phyloP scores from a whole-genome alignment of 2,888 invertebrate species.

The Acleris emargana region DNA sequence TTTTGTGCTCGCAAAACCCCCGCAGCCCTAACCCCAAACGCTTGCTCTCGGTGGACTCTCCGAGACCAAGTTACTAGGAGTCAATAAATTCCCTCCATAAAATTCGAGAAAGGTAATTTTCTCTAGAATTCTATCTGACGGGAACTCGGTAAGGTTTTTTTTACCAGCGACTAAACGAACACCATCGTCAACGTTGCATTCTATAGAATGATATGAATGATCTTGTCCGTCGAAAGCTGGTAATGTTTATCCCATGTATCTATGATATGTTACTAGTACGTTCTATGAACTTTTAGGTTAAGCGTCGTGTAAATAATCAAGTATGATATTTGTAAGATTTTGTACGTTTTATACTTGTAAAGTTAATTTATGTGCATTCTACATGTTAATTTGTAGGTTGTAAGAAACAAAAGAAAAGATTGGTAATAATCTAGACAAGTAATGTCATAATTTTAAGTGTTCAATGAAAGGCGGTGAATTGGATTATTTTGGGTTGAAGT shows the following conservation, averaged over 20 bases:
- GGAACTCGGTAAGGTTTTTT: constrained; percentile 68
- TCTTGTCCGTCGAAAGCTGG: constrained; percentile 78
- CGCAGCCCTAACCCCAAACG: constrained; percentile 58
- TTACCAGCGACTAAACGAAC: constrained; percentile 72
- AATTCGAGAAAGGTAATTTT: constrained; percentile 84
- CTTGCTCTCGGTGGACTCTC: constrained; percentile 49
- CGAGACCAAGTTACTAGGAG: constrained; percentile 57
- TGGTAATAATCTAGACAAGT: constrained; percentile 25
- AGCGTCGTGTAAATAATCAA: constrained; percentile 68
- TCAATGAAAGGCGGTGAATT: constrained; percentile 41
- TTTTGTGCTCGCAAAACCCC: constrained; percentile 69
- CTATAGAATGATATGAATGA: constrained; percentile 41
- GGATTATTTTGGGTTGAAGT: constrained; percentile 39
- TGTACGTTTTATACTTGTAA: constrained; percentile 26
- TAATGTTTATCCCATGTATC: constrained; percentile 98
- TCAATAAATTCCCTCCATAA: constrained; percentile 70
- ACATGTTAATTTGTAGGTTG: constrained; percentile 17
- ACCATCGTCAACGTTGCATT: constrained; percentile 46
- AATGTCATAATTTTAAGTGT: constrained; percentile 33
- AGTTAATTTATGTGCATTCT: constrained; percentile 25
- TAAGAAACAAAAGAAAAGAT: constrained; percentile 9
- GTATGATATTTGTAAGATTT: constrained; percentile 38
- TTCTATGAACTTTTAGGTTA: constrained; percentile 93
- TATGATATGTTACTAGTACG: constrained; percentile 98
- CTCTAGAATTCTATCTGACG: constrained; percentile 76